Evolutionary conservation across 2,113 vertebrate species (phyloP).

Genomic region (Callocephalon fimbriatum): DNA sequence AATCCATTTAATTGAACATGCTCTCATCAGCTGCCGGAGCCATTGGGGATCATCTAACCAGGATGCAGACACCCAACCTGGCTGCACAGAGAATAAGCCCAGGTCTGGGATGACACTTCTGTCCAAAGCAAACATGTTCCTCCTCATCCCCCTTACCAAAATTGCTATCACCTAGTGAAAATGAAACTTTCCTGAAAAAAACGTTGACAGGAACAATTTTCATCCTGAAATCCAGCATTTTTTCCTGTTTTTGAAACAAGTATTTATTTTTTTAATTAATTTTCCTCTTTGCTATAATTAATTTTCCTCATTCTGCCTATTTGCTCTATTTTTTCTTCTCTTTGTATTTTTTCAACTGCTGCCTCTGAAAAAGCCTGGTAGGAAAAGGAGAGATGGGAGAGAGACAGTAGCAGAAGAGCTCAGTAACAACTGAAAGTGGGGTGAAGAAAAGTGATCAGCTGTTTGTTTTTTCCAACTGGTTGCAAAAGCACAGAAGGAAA

Average conservation of each 20-base stretch:
- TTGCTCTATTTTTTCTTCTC: background rate
- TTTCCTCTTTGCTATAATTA: background rate
- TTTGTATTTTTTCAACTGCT: background rate
- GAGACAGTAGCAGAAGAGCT: background rate
- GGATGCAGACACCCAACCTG: background rate
- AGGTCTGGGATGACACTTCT: background rate
- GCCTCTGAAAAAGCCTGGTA: background rate
- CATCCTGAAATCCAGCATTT: background rate
- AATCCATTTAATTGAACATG: rapidly evolving
- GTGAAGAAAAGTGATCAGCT: rapidly evolving
- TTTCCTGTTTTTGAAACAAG: background rate
- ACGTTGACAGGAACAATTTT: background rate
- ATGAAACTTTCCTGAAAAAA: background rate
- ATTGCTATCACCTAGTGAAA: rapidly evolving
- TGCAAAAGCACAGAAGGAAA: background rate
- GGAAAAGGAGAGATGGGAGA: background rate
- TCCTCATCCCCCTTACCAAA: background rate
- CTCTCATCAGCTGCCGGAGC: background rate
- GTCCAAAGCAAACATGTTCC: background rate
- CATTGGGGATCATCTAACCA: background rate
- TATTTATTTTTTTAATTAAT: background rate
- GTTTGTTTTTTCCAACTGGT: background rate
- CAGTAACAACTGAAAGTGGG: background rate
- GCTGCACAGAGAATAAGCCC: background rate
- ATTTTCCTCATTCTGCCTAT: background rate